Evolutionary conservation across 2,797 vertebrate species (phyloP), one percentile per base, ranked within the genome.

Genomic region (Protosalanx chinensis): DNA sequence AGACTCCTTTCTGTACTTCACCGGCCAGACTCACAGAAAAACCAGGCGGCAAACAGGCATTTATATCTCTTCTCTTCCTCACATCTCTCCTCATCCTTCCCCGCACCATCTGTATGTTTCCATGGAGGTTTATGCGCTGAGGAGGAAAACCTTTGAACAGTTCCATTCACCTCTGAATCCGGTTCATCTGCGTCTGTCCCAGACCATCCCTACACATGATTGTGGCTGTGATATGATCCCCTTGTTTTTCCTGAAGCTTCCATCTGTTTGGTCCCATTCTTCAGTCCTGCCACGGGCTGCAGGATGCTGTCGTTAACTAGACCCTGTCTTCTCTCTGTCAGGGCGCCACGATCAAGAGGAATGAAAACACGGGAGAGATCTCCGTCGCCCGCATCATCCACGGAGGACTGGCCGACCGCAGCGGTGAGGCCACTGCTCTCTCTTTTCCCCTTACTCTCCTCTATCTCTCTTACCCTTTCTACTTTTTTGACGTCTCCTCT

Each of bases 301-400:
- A 12, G 33, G 32, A 32, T 3, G 41, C n/a, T 8, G 63, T 59
- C 59, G 27, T 37, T 37, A 35, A 57, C 32, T 13, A 12, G 8
- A 30, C 29, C 29, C 57, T 6, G 35, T 62, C 32, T 41, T 75
- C 2, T 51, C 8, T 63, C 18, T 79, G 72, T 32, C 29, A 99
- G 98, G 98, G 98, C 83, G 98, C 96, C 0, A 99, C 98, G 3
- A 99, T 99, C 86, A 97, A 97, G 81, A 94, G 95, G 79, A 95
- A 98, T 0, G 96, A 97, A 69, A 70, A 91, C 80, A 95, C 96
- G 0, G 97, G 98, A 6, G 95, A 97, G 79, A 98, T 99, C 72
- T 95, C 95, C 0, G 90, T 99, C 67, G 98, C 97, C 72, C 94
- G 98, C 51, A 91, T 99, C 80, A 98, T 99, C 86, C 94, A 95